Evolutionary conservation across 2,888 invertebrate species (phyloP).

Genomic region (Sphecodes monilicornis): DNA sequence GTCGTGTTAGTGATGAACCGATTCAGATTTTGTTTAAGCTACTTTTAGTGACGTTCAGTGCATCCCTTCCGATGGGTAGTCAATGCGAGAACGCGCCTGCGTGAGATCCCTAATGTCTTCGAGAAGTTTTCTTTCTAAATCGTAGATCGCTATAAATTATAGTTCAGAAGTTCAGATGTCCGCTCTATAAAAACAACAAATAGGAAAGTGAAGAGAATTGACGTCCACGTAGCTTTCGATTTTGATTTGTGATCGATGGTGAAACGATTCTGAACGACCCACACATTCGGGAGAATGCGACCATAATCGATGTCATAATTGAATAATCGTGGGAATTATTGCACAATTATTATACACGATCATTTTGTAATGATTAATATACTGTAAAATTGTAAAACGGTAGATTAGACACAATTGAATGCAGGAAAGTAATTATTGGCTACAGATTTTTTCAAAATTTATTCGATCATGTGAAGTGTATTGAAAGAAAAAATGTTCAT

Average conservation of each 20-base stretch:
- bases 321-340: background rate
- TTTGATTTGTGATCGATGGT: constrained; percentile 28
- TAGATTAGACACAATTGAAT: background rate
- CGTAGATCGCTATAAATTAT: constrained; percentile 6
- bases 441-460: background rate
- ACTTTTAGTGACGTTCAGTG: constrained; percentile 60
- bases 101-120: constrained; percentile 28
- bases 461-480: no score
- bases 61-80: constrained; percentile 70
- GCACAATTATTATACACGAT: background rate
- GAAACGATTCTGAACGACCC: background rate
- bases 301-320: background rate
- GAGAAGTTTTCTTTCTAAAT: constrained; percentile 25
- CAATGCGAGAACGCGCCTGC: constrained; percentile 64
- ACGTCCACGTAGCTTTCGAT: constrained; percentile 42
- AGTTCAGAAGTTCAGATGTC: constrained; percentile 9
- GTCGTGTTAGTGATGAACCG: background rate
- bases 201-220: background rate
- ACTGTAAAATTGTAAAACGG: background rate
- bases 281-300: constrained; percentile 4
- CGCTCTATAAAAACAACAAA: background rate
- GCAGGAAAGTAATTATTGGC: background rate
- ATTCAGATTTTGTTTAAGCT: constrained; percentile 37
- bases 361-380: background rate
- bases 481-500: no score